phyloP scores from a whole-genome alignment of 2,113 vertebrate genomes.

The Bufo bufo region DNA sequence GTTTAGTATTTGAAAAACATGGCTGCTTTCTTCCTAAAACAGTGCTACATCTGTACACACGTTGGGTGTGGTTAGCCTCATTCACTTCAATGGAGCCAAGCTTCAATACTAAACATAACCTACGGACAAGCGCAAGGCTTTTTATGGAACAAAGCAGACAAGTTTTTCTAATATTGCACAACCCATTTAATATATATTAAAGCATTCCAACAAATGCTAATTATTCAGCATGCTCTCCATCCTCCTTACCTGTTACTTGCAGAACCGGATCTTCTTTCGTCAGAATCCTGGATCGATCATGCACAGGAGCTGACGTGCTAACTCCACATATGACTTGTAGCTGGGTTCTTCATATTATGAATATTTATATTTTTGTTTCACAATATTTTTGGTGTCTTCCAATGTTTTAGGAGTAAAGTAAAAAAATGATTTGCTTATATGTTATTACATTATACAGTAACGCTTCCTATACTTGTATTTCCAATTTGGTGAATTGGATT shows the following conservation, averaged over 20 bases:
- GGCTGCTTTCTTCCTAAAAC: too few relatives aligned
- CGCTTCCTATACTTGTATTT: neutral
- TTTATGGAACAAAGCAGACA: too few relatives aligned
- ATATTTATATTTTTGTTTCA: neutral
- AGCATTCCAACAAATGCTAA: too few relatives aligned
- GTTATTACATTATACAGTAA: neutral
- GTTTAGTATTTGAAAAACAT: too few relatives aligned
- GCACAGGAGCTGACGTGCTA: neutral
- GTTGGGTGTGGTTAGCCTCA: too few relatives aligned
- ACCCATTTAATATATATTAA: too few relatives aligned
- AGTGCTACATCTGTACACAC: too few relatives aligned
- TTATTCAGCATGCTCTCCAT: neutral
- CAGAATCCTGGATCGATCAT: neutral
- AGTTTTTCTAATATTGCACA: too few relatives aligned
- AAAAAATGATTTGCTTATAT: neutral
- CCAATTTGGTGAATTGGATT: neutral
- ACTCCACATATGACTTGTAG: neutral
- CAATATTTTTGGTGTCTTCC: neutral
- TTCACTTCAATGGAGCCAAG: too few relatives aligned
- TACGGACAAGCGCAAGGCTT: too few relatives aligned
- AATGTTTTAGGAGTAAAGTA: neutral
- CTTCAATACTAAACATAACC: too few relatives aligned
- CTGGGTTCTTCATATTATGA: neutral
- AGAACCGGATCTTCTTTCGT: neutral
- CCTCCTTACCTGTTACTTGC: neutral